Percentiles rank a stretch among this genome's conserved stretches.
Conservation (phyloP, 1,140 invertebrate species). For the Drusus annulatus region DNA sequence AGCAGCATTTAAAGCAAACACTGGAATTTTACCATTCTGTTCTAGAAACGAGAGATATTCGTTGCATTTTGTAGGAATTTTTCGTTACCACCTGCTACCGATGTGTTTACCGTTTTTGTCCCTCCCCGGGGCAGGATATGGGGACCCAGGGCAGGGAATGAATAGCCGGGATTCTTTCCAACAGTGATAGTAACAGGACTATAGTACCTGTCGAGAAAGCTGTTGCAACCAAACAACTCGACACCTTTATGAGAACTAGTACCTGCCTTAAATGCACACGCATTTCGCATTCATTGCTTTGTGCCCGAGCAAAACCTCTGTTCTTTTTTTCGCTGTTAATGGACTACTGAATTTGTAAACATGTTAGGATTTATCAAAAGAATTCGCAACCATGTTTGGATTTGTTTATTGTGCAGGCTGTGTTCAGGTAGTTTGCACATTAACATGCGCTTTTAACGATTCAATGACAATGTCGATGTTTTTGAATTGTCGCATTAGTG, state of each 20-base stretch:
- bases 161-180: slow-evolving; percentile 28
- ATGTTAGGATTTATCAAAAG: too few relatives aligned
- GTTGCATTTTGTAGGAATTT: neutral
- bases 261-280: slow-evolving; percentile 14
- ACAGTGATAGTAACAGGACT: neutral
- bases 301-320: neutral
- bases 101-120: slow-evolving; percentile 25
- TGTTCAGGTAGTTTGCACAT: too few relatives aligned
- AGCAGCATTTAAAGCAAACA: neutral
- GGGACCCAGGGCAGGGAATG: neutral
- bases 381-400: too few relatives aligned
- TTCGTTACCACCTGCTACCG: slow-evolving; percentile 3
- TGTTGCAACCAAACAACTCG: slow-evolving; percentile 10
- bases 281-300: slow-evolving; percentile 26
- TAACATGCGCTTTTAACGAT: too few relatives aligned
- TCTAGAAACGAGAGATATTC: neutral
- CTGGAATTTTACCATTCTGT: neutral
- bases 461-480: too few relatives aligned
- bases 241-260: slow-evolving; percentile 28
- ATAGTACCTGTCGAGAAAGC: neutral
- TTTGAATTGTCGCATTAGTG: too few relatives aligned
- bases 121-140: neutral
- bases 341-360: too few relatives aligned
- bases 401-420: too few relatives aligned
- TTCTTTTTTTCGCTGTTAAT: too few relatives aligned